Conservation (phyloP, 2,113 vertebrate genomes). For the Psophia crepitans region DNA sequence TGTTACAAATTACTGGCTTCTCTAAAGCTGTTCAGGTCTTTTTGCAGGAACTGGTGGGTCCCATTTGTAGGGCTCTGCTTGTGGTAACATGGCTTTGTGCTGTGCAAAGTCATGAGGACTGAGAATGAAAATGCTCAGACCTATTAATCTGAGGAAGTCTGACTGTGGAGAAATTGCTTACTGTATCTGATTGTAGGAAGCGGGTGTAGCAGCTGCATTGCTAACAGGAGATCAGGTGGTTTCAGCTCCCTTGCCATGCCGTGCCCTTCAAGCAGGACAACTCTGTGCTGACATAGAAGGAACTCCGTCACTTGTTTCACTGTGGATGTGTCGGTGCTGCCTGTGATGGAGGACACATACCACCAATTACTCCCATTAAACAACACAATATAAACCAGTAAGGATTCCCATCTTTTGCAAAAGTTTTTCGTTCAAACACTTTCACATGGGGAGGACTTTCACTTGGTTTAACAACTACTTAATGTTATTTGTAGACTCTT, state of each 20-base stretch:
- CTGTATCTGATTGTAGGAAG: not conserved
- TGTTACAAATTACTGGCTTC: not conserved
- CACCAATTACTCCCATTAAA: not conserved
- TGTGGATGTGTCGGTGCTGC: fast-evolving
- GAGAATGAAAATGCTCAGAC: not conserved
- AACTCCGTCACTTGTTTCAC: not conserved
- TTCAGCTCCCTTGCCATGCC: not conserved
- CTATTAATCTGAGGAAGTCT: not conserved
- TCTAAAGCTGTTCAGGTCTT: not conserved
- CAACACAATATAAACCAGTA: not conserved
- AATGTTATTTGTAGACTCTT: not conserved
- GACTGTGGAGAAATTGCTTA: not conserved
- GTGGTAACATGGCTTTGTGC: not conserved
- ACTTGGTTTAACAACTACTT: not conserved
- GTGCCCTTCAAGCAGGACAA: not conserved
- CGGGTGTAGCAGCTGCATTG: fast-evolving
- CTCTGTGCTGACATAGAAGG: not conserved
- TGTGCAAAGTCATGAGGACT: not conserved
- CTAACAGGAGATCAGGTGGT: not conserved
- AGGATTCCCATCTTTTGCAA: not conserved
- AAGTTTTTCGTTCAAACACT: not conserved
- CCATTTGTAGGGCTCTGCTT: not conserved
- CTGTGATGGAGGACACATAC: not conserved
- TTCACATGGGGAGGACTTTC: not conserved
- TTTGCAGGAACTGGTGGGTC: not conserved